Evolutionary conservation across 1,140 invertebrate species (phyloP).

Genomic region (Lerema accius): DNA sequence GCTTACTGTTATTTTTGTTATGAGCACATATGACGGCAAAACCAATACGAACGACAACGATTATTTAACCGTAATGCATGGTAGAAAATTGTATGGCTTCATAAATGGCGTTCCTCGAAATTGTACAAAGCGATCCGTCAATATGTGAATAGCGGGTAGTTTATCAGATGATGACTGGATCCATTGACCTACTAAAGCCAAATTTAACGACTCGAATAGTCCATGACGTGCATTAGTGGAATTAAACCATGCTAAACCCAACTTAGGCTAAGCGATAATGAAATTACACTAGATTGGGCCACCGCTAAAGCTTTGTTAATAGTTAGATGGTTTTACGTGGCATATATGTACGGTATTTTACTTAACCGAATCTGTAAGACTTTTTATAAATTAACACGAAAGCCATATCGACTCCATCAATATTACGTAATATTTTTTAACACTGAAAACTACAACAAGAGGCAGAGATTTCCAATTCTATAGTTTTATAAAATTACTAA

Average conservation of each 20-base stretch:
- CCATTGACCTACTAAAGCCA: constrained; percentile 28
- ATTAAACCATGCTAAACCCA: constrained; percentile 19
- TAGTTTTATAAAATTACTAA: too few species aligned
- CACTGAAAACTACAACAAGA: too few species aligned
- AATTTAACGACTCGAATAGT: constrained; percentile 26
- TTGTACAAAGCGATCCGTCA: neutral
- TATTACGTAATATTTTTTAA: too few species aligned
- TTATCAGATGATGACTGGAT: constrained; percentile 31
- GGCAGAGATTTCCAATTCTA: too few species aligned
- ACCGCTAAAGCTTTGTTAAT: neutral
- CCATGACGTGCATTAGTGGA: constrained; percentile 25
- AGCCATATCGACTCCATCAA: too few species aligned
- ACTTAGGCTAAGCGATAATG: constrained; percentile 11
- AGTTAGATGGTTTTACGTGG: neutral
- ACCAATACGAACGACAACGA: too few species aligned
- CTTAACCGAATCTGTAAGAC: too few species aligned
- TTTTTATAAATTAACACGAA: too few species aligned
- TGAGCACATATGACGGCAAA: too few species aligned
- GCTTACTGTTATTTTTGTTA: too few species aligned
- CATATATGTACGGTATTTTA: too few species aligned
- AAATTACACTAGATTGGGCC: neutral
- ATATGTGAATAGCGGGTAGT: constrained; percentile 8
- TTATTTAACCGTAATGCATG: neutral
- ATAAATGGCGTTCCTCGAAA: neutral
- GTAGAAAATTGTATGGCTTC: neutral